Evolutionary conservation across 2,888 invertebrate genomes (phyloP).

Genomic region (Dynastes grantii): DNA sequence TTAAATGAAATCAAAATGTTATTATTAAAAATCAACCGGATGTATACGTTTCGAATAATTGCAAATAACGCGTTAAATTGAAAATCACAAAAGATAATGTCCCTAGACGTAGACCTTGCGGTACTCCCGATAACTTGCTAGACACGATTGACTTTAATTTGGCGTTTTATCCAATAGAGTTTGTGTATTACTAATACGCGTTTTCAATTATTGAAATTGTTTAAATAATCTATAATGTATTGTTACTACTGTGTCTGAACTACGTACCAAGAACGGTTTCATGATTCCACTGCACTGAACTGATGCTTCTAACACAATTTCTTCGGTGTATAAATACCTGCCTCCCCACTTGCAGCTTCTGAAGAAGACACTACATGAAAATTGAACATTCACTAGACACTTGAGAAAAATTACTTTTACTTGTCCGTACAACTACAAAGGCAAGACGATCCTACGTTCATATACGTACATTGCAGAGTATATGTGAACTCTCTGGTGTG

Average conservation of each 20-base stretch:
- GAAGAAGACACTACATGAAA: constrained; percentile 41
- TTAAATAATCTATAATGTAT: not conserved
- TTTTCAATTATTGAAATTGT: not conserved
- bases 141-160: not conserved
- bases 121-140: not conserved
- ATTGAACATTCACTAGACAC: constrained; percentile 39
- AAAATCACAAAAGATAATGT: not conserved
- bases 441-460: not conserved
- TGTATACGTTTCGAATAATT: no score
- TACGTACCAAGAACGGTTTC: constrained; percentile 45
- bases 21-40: no score
- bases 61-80: not conserved
- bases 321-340: constrained; percentile 25
- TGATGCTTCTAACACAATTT: constrained; percentile 37
- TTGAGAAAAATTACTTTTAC: constrained; percentile 46
- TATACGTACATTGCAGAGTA: not conserved
- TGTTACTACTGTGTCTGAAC: constrained; percentile 8
- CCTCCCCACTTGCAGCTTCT: constrained; percentile 18
- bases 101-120: not conserved
- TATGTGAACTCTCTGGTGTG: not conserved
- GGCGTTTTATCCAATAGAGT: not conserved
- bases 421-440: constrained; percentile 16
- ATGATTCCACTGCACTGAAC: constrained; percentile 44
- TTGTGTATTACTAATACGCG: not conserved
- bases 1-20: no score